A percentile compares a stretch with the other conserved stretches of the same genome.
Evolutionary conservation across 2,797 vertebrate species (phyloP).

Genomic region (Mus caroli): DNA sequence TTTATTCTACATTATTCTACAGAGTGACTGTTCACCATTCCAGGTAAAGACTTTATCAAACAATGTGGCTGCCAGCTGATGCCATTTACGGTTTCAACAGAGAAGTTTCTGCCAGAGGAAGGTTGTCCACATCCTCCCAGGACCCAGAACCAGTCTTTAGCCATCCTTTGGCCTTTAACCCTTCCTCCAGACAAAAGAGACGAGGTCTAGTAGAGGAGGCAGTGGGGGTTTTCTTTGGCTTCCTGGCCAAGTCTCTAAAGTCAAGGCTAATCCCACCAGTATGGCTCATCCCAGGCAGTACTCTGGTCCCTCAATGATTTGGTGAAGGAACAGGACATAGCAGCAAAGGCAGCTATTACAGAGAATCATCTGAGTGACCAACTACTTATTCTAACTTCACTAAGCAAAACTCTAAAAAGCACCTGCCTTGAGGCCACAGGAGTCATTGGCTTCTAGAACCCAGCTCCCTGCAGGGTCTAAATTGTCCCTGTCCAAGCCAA

Average conservation of each 20-base stretch:
- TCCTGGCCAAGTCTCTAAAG: conserved; percentile 45
- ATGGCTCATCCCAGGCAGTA: conserved; percentile 59
- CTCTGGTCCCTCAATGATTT: conserved; percentile 46
- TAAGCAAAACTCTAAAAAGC: not conserved
- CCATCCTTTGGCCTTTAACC: not conserved
- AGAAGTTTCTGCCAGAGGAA: not conserved
- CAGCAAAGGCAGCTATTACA: not conserved
- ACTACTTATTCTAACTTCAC: conserved; percentile 29
- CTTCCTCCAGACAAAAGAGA: not conserved
- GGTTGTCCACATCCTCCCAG: not conserved
- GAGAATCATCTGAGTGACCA: not conserved
- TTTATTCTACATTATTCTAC: conserved; percentile 37
- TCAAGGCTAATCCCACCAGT: conserved; percentile 68
- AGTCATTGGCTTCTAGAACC: not conserved
- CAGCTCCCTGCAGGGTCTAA: not conserved
- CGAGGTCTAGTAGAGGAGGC: not conserved
- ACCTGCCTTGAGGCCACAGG: not conserved
- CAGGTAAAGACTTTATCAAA: not conserved
- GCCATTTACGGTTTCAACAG: not conserved
- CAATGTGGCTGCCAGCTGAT: not conserved
- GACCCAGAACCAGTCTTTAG: not conserved
- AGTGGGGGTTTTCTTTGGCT: conserved; percentile 55
- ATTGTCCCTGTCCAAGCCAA: not conserved
- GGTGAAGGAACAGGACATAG: not conserved
- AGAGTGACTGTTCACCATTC: not conserved